These are phyloP conservation scores for Xiphorhynchus erythropygius DNA, from an alignment of 2,797 vertebrate genomes.

Conservation along the genomic window DNA sequence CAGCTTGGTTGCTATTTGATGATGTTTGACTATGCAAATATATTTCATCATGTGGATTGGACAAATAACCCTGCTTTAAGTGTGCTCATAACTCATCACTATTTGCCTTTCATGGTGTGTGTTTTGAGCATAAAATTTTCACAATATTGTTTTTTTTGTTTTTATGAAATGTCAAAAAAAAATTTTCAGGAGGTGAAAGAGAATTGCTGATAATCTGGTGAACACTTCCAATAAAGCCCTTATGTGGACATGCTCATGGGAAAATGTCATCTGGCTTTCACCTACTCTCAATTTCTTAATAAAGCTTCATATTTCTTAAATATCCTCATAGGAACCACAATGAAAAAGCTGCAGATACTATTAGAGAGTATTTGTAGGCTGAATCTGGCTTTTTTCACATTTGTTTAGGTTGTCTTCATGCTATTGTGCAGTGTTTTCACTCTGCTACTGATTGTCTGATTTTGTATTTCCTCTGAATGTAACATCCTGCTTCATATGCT, in stretches of 20 bases:
- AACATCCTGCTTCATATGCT: not conserved
- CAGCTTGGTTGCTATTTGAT: not conserved
- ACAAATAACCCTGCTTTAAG: not conserved
- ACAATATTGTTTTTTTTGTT: not conserved
- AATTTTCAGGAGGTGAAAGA: slow-evolving; percentile 11
- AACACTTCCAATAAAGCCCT: not conserved
- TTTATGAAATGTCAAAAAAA: not conserved
- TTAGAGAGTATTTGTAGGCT: not conserved
- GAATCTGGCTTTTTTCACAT: not conserved
- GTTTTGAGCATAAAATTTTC: slow-evolving; percentile 14
- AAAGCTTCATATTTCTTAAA: not conserved
- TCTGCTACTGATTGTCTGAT: not conserved
- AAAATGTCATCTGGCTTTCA: not conserved
- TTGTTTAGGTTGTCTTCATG: not conserved
- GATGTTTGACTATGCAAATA: not conserved
- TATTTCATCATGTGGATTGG: not conserved
- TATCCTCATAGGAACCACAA: not conserved
- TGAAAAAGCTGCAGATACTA: not conserved
- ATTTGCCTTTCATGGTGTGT: not conserved
- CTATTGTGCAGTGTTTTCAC: not conserved
- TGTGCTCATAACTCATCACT: not conserved
- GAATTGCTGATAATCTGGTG: not conserved
- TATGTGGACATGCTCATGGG: not conserved
- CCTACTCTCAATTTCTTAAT: not conserved
- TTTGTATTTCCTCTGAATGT: not conserved